phyloP scores from a whole-genome alignment of 2,888 invertebrate genomes.

The Caenorhabditis sp. region DNA sequence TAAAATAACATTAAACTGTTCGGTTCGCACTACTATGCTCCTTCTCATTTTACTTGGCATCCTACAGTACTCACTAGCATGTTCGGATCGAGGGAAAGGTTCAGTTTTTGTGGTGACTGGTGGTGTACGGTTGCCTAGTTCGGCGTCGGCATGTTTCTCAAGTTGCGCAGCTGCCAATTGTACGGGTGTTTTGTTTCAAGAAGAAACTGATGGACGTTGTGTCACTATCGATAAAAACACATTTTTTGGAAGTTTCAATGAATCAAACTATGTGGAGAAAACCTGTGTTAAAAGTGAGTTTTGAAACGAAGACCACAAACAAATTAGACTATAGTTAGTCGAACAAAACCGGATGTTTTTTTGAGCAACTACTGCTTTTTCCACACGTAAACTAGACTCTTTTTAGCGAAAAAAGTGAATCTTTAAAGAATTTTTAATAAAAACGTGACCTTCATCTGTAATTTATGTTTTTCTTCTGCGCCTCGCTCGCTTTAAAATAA shows the following conservation, averaged over 20 bases:
- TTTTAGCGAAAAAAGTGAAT: no score
- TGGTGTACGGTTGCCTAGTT: slow-evolving; percentile 10
- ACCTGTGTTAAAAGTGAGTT: slow-evolving; percentile 35
- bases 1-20: no score
- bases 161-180: slow-evolving; percentile 27
- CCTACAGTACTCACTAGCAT: slow-evolving; percentile 4
- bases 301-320: background rate
- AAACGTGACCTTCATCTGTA: no score
- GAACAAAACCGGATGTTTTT: no score
- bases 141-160: slow-evolving; percentile 36
- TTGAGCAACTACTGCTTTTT: no score
- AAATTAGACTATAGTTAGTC: no score
- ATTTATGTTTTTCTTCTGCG: no score
- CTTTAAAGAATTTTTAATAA: no score
- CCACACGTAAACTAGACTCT: no score
- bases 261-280: slow-evolving; percentile 30
- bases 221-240: slow-evolving; percentile 23
- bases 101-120: slow-evolving; percentile 31
- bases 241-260: slow-evolving; percentile 32
- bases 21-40: background rate
- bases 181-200: slow-evolving; percentile 10
- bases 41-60: background rate
- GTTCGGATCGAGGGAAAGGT: slow-evolving; percentile 17
- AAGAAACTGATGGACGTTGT: slow-evolving; percentile 7
- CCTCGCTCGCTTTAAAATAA: no score